These are phyloP conservation scores for Mormyrus hasselquistii DNA, from an alignment of 2,797 vertebrate species.

Conservation along the genomic window DNA sequence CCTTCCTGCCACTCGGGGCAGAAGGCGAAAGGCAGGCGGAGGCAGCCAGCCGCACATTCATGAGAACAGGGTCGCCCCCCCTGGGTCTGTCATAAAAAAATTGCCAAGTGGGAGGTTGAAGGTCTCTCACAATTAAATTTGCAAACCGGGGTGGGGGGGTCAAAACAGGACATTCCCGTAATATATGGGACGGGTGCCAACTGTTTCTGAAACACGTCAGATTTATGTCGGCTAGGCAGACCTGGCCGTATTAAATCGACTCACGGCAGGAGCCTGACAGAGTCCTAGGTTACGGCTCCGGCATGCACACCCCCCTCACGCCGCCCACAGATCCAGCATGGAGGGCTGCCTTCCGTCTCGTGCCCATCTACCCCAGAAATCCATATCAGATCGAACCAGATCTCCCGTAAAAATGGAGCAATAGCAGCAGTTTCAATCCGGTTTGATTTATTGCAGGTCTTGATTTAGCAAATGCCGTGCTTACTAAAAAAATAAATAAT, in stretches of 20 bases:
- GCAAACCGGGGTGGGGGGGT: neutral
- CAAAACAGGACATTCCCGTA: neutral
- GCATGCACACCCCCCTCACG: neutral
- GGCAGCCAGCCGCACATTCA: neutral
- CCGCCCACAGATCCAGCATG: neutral
- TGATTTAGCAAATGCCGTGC: neutral
- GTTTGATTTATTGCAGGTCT: neutral
- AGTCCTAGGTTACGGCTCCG: neutral
- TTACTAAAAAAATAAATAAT: slow-evolving; percentile 9
- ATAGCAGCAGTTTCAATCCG: neutral
- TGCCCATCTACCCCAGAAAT: neutral
- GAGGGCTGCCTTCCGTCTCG: neutral
- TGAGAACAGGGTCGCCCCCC: neutral
- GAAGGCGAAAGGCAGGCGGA: neutral
- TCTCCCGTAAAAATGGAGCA: neutral
- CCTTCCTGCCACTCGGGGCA: neutral
- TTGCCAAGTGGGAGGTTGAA: neutral
- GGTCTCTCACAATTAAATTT: neutral
- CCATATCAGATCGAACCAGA: slow-evolving; percentile 4
- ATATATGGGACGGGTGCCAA: neutral
- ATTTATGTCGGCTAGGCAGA: neutral
- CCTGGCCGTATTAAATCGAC: neutral
- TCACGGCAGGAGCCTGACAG: neutral
- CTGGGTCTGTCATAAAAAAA: neutral
- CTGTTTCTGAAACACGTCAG: neutral